These are phyloP conservation scores for Sardinella longiceps DNA, from an alignment of 2,797 vertebrate species.

Conservation along the genomic window DNA sequence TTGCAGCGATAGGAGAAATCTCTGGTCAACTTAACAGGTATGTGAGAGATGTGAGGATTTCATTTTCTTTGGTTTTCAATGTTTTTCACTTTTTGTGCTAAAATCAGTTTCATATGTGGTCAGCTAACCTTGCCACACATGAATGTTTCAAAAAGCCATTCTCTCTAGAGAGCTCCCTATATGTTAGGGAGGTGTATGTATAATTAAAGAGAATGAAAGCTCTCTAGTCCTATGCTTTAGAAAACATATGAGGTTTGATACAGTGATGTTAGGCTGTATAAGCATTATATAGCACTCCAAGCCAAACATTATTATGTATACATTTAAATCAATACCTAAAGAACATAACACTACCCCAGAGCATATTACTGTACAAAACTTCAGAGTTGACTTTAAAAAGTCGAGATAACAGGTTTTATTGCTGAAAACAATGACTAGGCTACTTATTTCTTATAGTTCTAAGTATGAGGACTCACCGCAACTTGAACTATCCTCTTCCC, in stretches of 20 bases:
- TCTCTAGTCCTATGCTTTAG: conserved; percentile 48
- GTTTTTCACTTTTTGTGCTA: neutral
- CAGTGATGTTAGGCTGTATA: neutral
- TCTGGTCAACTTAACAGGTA: neutral
- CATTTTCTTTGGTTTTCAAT: neutral
- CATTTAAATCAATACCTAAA: neutral
- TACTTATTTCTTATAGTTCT: neutral
- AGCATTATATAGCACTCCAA: neutral
- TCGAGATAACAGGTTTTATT: neutral
- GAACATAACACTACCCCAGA: no score
- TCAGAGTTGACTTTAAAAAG: neutral
- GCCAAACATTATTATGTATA: neutral
- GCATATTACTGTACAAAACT: neutral
- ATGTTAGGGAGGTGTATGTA: conserved; percentile 48
- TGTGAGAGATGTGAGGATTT: no score
- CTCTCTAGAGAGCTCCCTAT: conserved; percentile 30
- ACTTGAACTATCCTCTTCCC: neutral
- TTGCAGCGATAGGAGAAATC: neutral
- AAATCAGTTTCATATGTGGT: neutral
- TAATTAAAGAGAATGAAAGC: neutral
- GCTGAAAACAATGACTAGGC: neutral
- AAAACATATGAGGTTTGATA: conserved; percentile 24
- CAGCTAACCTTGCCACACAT: neutral
- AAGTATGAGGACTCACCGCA: neutral
- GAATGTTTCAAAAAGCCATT: neutral